These are phyloP conservation scores for Cerastis rubricosa DNA, from an alignment of 2,888 invertebrate species.

Conservation along the genomic window DNA sequence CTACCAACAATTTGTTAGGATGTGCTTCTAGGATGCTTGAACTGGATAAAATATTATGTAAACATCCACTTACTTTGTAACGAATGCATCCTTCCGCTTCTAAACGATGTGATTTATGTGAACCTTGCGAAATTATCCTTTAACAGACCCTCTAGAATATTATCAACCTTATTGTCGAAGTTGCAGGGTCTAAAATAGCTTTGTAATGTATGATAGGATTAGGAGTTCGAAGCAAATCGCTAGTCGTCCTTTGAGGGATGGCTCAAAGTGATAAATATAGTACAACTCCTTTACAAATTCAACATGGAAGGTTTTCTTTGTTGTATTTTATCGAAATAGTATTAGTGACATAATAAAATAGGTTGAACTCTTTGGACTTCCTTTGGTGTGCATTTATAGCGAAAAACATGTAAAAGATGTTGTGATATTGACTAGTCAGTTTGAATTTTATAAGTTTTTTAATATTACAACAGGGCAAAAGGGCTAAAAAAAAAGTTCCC, in stretches of 20 bases:
- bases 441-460: neutral
- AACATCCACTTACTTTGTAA: slow-evolving; percentile 75
- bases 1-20: neutral
- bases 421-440: neutral
- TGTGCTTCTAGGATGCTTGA: slow-evolving; percentile 22
- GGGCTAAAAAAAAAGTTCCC: neutral
- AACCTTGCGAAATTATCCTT: slow-evolving; percentile 64
- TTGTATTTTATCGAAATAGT: slow-evolving; percentile 37
- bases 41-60: slow-evolving; percentile 77
- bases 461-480: neutral
- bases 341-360: neutral
- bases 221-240: slow-evolving; percentile 35
- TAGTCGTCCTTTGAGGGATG: slow-evolving; percentile 52
- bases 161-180: slow-evolving; percentile 7
- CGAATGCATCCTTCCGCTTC: slow-evolving; percentile 79
- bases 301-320: slow-evolving; percentile 42
- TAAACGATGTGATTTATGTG: slow-evolving; percentile 77
- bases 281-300: slow-evolving; percentile 41
- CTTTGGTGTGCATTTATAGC: slow-evolving; percentile 25
- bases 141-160: neutral
- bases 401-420: neutral
- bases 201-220: slow-evolving; percentile 22
- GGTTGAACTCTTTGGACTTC: slow-evolving; percentile 1
- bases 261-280: slow-evolving; percentile 41
- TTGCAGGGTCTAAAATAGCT: slow-evolving; percentile 23